A percentile compares a stretch with the other conserved stretches of the same genome.
These are phyloP conservation scores for Ectemnius cavifrons DNA, from an alignment of 2,888 invertebrate genomes.

Conservation along the genomic window DNA sequence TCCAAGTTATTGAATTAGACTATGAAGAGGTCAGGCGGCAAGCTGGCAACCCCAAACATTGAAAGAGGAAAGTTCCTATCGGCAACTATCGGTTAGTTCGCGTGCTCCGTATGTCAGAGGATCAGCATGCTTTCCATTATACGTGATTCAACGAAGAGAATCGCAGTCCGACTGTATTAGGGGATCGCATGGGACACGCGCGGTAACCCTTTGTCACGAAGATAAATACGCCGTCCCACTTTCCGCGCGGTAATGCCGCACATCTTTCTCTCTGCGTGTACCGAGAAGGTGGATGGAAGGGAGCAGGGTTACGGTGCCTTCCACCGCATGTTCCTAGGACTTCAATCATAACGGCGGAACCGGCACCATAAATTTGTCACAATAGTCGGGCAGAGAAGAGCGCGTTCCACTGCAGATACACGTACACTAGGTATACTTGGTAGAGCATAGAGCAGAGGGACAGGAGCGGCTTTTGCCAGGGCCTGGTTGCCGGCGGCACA, in stretches of 20 bases:
- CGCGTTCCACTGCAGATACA: too few species aligned
- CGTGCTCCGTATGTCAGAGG: too few species aligned
- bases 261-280: conserved; percentile 14
- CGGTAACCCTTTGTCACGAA: conserved; percentile 47
- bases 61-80: too few species aligned
- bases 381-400: conserved; percentile 18
- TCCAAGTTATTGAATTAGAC: too few species aligned
- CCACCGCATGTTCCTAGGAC: conserved; percentile 35
- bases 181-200: conserved; percentile 6
- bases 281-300: not conserved
- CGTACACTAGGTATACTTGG: conserved; percentile 14
- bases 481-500: conserved; percentile 12
- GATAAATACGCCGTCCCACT: conserved; percentile 51
- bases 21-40: too few species aligned
- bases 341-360: conserved; percentile 57
- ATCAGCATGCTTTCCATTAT: too few species aligned
- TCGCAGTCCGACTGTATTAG: too few species aligned
- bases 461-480: conserved; percentile 15
- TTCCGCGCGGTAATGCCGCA: conserved; percentile 40
- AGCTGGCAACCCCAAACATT: too few species aligned
- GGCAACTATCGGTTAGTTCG: too few species aligned
- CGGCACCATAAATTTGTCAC: conserved; percentile 59
- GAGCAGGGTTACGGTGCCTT: conserved; percentile 25
- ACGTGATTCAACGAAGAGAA: too few species aligned
- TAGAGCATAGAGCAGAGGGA: conserved; percentile 26